These are phyloP conservation scores for Echinops telfairi DNA, from an alignment of 2,113 vertebrate species.

Conservation along the genomic window DNA sequence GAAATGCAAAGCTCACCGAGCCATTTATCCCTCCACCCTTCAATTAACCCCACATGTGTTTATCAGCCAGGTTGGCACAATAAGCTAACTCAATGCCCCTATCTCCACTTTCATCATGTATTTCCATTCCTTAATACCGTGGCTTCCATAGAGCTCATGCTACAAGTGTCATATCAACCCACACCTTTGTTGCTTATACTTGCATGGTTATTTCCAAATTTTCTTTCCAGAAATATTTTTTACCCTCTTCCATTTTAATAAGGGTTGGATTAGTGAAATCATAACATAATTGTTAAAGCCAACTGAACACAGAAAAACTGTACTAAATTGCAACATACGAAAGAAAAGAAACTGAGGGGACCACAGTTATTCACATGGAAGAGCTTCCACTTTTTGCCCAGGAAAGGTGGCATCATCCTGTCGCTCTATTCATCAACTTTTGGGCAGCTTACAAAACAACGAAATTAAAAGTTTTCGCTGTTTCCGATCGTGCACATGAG, in stretches of 20 bases:
- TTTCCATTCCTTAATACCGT: not conserved
- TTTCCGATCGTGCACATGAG: not conserved
- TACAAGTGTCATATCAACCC: not conserved
- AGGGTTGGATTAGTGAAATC: slow-evolving; percentile 17
- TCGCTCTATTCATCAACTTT: not conserved
- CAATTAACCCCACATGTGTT: no score
- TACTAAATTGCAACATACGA: slow-evolving; percentile 33
- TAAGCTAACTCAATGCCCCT: no score
- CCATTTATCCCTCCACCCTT: no score
- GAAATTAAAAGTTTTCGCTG: not conserved
- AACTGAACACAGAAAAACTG: not conserved
- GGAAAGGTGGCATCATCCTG: slow-evolving; percentile 12
- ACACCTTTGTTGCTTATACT: not conserved
- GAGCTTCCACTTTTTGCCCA: not conserved
- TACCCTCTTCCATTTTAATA: slow-evolving; percentile 12
- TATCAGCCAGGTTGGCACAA: no score
- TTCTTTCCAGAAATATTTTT: not conserved
- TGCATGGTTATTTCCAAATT: not conserved
- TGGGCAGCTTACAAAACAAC: not conserved
- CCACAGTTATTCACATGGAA: not conserved
- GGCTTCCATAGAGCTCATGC: not conserved
- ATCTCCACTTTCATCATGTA: slow-evolving; percentile 37
- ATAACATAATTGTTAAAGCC: slow-evolving; percentile 5
- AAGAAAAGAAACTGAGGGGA: slow-evolving; percentile 48
- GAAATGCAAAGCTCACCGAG: no score